Conservation (phyloP, 2,113 vertebrate genomes). For the Hippoglossus stenolepis region DNA sequence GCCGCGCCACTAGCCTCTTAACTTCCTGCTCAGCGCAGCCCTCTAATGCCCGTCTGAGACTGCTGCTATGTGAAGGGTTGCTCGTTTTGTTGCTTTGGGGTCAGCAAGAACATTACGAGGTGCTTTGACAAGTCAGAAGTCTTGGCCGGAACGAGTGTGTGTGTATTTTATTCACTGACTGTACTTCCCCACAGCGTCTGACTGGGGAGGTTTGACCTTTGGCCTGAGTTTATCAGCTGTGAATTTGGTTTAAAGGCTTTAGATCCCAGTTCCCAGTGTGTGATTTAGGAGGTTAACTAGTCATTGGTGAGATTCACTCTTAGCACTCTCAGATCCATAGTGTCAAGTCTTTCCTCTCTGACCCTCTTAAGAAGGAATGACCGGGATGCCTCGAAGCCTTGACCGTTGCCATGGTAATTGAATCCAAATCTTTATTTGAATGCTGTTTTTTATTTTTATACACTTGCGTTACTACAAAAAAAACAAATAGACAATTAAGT, state of each 20-base stretch:
- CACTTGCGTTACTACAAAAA: not conserved
- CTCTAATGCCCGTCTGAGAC: slow-evolving; percentile 58
- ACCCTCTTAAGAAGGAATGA: not conserved
- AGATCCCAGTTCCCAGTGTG: not conserved
- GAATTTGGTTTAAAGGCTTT: not conserved
- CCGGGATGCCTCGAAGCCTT: not conserved
- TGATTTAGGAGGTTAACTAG: not conserved
- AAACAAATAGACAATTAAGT: not conserved
- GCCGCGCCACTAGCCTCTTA: slow-evolving; percentile 56
- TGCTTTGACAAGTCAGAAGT: slow-evolving; percentile 57
- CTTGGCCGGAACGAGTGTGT: slow-evolving; percentile 44
- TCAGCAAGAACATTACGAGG: slow-evolving; percentile 65
- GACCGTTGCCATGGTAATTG: not conserved
- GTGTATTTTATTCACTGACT: slow-evolving; percentile 35
- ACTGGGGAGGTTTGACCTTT: slow-evolving; percentile 6
- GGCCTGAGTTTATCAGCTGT: slow-evolving; percentile 1
- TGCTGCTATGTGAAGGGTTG: slow-evolving; percentile 3
- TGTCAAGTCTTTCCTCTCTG: not conserved
- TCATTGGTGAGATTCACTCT: not conserved
- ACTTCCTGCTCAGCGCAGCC: slow-evolving; percentile 45
- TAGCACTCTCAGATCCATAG: not conserved
- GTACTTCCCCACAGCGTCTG: slow-evolving; percentile 23
- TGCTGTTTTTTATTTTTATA: not conserved
- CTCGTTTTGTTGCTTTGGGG: slow-evolving; percentile 62
- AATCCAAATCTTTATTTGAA: not conserved